Base-by-base conservation (phyloP, 2,888 invertebrate genomes). In the Diadegma fenestrale region DNA sequence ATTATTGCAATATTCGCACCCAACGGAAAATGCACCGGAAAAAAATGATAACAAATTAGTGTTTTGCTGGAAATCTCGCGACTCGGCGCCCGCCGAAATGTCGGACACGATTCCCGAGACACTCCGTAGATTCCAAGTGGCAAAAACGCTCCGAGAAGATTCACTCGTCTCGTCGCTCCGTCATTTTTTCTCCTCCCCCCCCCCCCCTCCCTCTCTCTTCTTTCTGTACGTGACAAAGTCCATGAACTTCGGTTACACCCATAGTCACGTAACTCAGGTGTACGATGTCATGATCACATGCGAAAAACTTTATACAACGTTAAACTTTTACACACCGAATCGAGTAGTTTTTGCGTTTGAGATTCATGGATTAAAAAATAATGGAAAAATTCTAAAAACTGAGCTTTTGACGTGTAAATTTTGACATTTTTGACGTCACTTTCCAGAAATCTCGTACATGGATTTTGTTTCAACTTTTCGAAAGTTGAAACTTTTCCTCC, bases 211-310 rank as follows among this genome's bases (percentile, higher is more conserved):
- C n/a, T n/a, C 30, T n/a, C 19, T 12, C 37, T 45, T 33, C 51
- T 73, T 41, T 10, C 26, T n/a, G 64, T 54, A 76, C 71, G 45
- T 78, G 45, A 68, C 84, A 73, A 76, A 80, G 80, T 84, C 77
- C 77, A 43, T 84, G 80, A 84, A 51, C 84, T 80, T 84, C 68
- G 84, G 72, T 77, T 77, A 68, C 77, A 84, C 72, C 80, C 80
- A 77, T 63, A 54, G 64, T 71, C 76, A 51, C 37, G 26, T 51
- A 61, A 58, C 45, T 66, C 78, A 54, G 71, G 63, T 58, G 37
- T 41, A 68, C 48, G 17, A 33, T 77, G 54, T 26, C 41, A 77
- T 19, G 37, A 54, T 26, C 51, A 22, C 22, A 33, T 43, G 58
- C 33, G 6, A 71, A 26, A 71, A 63, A 5, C 37, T 12, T n/a